Evolutionary conservation across 1,140 invertebrate species (phyloP), one percentile per base, ranked within the genome.

Genomic region (Cotesia glomerata): DNA sequence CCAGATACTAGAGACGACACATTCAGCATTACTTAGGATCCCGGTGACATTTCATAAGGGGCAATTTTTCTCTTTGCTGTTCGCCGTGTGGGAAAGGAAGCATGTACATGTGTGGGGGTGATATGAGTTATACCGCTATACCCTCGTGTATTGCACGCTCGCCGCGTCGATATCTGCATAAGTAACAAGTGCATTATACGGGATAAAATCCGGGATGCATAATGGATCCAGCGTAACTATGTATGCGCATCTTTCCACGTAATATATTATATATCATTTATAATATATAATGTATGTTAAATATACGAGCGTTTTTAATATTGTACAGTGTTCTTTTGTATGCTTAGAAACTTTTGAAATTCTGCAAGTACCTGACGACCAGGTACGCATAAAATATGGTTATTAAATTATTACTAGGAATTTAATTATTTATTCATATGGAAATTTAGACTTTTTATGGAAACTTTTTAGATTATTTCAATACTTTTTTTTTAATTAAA

Each of bases 121-220:
- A 26, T 26, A 26, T 45, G 39, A 45, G 39, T 45, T 45, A 45
- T 45, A 45, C 39, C 11, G 39, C 39, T 45, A 45, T 67, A 32
- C 69, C 9, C 69, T 51, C 51, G 7, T 56, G 36, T 14, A 18
- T 36, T 36, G 45, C 32, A 72, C 71, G 59, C 45, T 74, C 65
- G 11, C 39, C 39, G 39, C 39, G 39, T 75, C 68, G 39, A 69
- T 77, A 79, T 78, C 75, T 74, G 76, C 74, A 78, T 81, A 80
- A 76, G 76, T 80, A 81, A 81, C 77, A 80, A 82, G 74, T 81
- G 79, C 77, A 82, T 82, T 82, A 81, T 80, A 75, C 77, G 69
- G 65, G 75, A 75, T 81, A 80, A 83, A 82, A 82, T 83, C 75
- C 74, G 61, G 65, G 75, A 80, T 82, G 81, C 80, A 82, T 82